Evolutionary conservation across 2,113 vertebrate genomes (phyloP), one percentile per base, ranked within the genome.

Genomic region (Zosterops pallidus): DNA sequence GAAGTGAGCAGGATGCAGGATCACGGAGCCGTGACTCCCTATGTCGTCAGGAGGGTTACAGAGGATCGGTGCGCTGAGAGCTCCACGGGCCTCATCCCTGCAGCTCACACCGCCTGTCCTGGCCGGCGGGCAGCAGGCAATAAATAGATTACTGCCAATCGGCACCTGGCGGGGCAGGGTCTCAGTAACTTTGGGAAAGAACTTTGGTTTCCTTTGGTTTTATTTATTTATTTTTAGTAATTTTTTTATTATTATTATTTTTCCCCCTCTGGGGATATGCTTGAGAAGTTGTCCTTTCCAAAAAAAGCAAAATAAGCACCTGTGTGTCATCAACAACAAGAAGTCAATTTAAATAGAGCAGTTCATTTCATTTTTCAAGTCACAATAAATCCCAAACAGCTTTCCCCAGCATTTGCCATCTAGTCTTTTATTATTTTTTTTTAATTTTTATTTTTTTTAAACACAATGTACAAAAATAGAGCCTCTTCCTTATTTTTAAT

Each of bases 401-500:
- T 96, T 96, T 96, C 97, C 96, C 96, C 94, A 97, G 95, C 97
- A 92, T 98, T 98, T 97, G 95, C 71, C 96, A 97, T 97, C 97
- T 97, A 97, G 97, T 98, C 97, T 98, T 97, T 97, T 94, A 90
- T 96, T 97, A 84, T 44, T 97, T 97, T 97, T 97, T 97, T 97
- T 97, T 97, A 94, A 89, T 93, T 97, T 97, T 97, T 96, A 88
- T 83, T 85, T 90, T 68, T 98, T 98, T 97, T 90, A 97, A 98
- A 98, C 97, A 98, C 98, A 97, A 98, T 98, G 97, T 98, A 98
- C 98, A 98, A 98, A 98, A 98, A 98, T 98, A 98, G 97, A 98
- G 93, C 97, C 98, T 98, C 97, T 98, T 98, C 98, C 98, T 98
- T 98, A 97, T 98, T 98, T 98, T 98, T 98, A 97, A 95, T 98